Percentiles rank a stretch among this genome's conserved stretches.
Conservation (phyloP, 2,797 vertebrate species). For the Myotis vivesi region DNA sequence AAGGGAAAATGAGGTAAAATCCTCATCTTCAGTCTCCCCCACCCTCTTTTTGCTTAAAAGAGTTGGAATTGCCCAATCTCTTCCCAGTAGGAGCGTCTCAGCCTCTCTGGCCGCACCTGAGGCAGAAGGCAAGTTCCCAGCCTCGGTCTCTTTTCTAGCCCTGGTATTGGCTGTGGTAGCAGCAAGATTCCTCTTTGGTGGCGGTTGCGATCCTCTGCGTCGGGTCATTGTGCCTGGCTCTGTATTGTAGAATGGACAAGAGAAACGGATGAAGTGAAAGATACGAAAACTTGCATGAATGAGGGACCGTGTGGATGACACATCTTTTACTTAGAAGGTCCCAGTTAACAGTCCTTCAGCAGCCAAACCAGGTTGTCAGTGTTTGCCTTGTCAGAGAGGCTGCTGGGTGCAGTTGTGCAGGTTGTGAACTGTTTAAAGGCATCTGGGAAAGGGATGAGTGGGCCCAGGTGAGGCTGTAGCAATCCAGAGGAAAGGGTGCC, state of each 20-base stretch:
- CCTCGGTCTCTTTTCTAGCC: neutral
- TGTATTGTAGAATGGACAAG: neutral
- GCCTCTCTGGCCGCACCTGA: neutral
- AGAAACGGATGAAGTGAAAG: conserved; percentile 10
- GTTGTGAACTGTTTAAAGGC: neutral
- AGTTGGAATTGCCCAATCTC: neutral
- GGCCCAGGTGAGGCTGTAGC: neutral
- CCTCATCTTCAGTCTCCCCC: neutral
- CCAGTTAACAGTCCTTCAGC: neutral
- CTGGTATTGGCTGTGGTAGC: neutral
- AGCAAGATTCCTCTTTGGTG: neutral
- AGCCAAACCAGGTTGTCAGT: neutral
- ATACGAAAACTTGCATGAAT: neutral
- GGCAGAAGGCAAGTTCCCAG: neutral
- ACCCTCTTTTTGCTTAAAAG: neutral
- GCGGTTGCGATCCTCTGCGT: neutral
- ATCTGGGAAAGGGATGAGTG: neutral
- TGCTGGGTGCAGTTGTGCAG: neutral
- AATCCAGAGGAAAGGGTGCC: neutral
- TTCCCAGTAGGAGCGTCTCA: neutral
- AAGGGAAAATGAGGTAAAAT: neutral
- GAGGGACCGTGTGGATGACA: neutral
- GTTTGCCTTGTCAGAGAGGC: neutral
- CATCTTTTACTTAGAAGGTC: neutral
- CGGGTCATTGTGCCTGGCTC: neutral